Percentiles rank a stretch among this genome's conserved stretches.
Conservation (phyloP, 1,140 invertebrate genomes). For the Ooceraea biroi region DNA sequence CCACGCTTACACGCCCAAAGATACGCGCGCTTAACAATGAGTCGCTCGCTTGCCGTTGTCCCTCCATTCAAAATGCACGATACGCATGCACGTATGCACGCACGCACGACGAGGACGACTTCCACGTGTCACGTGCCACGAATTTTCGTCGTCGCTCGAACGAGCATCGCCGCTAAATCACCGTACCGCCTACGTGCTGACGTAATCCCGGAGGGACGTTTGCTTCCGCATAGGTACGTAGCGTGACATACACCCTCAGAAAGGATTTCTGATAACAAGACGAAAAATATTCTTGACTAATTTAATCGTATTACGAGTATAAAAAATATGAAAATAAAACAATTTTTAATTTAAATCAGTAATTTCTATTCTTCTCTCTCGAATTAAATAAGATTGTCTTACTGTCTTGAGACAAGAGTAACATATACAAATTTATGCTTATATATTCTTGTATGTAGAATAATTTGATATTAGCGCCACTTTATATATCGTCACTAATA, state of each 20-base stretch:
- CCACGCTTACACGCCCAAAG: slow-evolving; percentile 34
- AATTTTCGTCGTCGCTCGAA: slow-evolving; percentile 1
- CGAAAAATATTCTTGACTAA: no score
- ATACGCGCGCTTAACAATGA: slow-evolving; percentile 47
- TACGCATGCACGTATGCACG: slow-evolving; percentile 1
- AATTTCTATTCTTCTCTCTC: no score
- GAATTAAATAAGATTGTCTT: no score
- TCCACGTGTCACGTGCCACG: slow-evolving; percentile 36
- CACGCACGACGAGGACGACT: slow-evolving; percentile 17
- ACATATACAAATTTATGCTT: no score
- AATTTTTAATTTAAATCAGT: no score
- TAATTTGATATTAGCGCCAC: no score
- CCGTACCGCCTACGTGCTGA: not conserved
- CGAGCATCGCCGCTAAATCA: slow-evolving; percentile 40
- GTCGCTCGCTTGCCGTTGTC: not conserved
- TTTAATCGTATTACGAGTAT: no score
- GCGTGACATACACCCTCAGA: slow-evolving; percentile 38
- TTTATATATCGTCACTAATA: no score
- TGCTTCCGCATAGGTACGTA: slow-evolving; percentile 18
- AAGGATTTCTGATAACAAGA: no score
- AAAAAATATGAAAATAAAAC: no score
- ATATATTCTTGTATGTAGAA: no score
- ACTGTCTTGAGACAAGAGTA: no score
- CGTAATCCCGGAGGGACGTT: not conserved
- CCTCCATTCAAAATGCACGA: slow-evolving; percentile 41